Conservation (phyloP, 2,797 vertebrate species). For the Oreonectes daqikongensis region DNA sequence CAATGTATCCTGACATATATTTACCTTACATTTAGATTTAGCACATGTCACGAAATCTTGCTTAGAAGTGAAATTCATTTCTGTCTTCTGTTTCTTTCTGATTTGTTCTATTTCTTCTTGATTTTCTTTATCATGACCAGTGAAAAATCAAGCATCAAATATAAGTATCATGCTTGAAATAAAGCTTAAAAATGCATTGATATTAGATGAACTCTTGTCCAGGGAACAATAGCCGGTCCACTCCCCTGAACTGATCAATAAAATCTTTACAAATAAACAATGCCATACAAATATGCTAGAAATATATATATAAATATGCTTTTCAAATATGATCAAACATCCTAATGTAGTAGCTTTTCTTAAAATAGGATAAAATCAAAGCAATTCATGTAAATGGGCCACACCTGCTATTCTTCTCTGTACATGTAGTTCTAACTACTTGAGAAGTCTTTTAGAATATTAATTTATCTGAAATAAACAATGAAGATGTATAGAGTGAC, state of each 20-base stretch:
- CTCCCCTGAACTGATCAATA: slow-evolving; percentile 31
- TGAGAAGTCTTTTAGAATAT: background rate
- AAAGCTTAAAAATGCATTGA: background rate
- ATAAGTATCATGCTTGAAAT: background rate
- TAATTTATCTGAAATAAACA: background rate
- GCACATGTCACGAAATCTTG: background rate
- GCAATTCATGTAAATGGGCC: background rate
- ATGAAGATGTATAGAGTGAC: slow-evolving; percentile 57
- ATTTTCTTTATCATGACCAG: background rate
- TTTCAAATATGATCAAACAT: too few species aligned
- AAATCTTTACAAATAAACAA: slow-evolving; percentile 5
- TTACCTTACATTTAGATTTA: background rate
- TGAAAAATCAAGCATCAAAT: slow-evolving; percentile 18
- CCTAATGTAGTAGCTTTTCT: background rate
- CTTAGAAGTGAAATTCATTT: background rate
- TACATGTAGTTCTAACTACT: background rate
- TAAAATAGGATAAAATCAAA: background rate
- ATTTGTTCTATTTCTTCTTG: slow-evolving; percentile 4
- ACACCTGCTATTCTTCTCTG: background rate
- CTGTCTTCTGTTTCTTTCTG: slow-evolving; percentile 1
- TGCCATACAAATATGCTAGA: background rate
- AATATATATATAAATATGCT: background rate
- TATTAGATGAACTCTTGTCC: slow-evolving; percentile 5
- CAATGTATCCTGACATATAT: background rate
- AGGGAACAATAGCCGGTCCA: slow-evolving; percentile 38